Evolutionary conservation across 2,888 invertebrate species (phyloP).

Genomic region (Trichogramma evanescens): DNA sequence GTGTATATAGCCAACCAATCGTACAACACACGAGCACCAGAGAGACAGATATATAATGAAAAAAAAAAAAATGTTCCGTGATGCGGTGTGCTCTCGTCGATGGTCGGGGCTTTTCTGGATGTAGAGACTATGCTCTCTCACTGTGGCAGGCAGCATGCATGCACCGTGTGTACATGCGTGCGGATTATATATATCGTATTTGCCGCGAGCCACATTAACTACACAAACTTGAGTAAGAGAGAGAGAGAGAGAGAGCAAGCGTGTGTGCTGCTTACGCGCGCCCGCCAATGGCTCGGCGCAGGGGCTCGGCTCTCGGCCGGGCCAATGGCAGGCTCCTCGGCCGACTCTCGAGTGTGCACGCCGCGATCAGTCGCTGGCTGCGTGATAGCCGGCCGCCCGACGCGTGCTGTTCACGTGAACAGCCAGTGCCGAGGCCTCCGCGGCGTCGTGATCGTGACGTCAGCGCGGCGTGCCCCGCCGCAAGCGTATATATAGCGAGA

Average conservation of each 20-base stretch:
- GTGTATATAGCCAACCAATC: too few species aligned
- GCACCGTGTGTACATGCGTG: constrained; percentile 48
- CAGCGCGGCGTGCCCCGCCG: constrained; percentile 42
- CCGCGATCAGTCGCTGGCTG: constrained; percentile 65
- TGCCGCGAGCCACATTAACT: too few species aligned
- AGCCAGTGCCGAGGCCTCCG: constrained; percentile 67
- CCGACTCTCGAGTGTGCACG: constrained; percentile 57
- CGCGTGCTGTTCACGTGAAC: constrained; percentile 77
- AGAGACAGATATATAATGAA: not conserved
- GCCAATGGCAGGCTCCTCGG: constrained; percentile 61
- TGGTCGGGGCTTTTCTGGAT: not conserved
- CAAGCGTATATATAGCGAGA: constrained; percentile 40
- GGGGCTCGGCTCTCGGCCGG: constrained; percentile 38
- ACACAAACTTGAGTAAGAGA: too few species aligned
- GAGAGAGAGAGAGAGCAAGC: constrained; percentile 35
- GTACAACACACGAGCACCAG: too few species aligned
- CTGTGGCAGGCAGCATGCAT: constrained; percentile 34
- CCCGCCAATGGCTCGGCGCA: constrained; percentile 36
- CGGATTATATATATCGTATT: not conserved
- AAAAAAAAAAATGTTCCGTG: not conserved
- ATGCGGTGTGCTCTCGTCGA: not conserved
- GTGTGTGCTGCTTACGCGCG: constrained; percentile 48
- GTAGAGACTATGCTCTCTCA: not conserved
- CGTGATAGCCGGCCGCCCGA: constrained; percentile 58
- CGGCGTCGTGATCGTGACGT: constrained; percentile 61